Evolutionary conservation across 2,113 vertebrate genomes (phyloP).

Genomic region (Gnathonemus echidnorhynchus): DNA sequence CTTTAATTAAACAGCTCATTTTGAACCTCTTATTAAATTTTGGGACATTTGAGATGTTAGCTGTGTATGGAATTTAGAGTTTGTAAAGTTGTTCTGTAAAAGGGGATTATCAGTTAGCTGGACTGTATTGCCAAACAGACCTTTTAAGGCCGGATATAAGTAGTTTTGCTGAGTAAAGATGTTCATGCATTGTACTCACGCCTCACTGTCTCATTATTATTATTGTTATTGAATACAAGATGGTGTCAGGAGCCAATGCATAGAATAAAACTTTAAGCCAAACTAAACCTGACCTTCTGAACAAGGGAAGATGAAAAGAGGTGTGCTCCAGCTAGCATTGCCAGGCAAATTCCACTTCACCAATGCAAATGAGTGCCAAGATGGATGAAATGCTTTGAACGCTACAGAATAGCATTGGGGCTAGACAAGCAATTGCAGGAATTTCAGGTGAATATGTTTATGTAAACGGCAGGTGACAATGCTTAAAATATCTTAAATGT

Average conservation of each 20-base stretch:
- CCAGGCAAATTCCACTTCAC: not conserved
- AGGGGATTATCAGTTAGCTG: not conserved
- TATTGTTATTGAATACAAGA: not conserved
- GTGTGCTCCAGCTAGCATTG: not conserved
- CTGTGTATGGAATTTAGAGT: too few species aligned
- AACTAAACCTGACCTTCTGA: not conserved
- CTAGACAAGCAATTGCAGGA: not conserved
- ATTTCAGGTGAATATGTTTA: not conserved
- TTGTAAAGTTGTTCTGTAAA: not conserved
- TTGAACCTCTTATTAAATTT: too few species aligned
- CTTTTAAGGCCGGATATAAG: not conserved
- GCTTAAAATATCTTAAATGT: not conserved
- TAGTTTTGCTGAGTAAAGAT: not conserved
- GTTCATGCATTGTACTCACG: not conserved
- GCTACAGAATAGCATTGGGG: not conserved
- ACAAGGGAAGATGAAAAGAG: not conserved
- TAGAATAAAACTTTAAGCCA: not conserved
- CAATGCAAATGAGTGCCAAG: not conserved
- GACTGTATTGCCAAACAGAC: not conserved
- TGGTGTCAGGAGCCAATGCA: not conserved
- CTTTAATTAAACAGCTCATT: too few species aligned
- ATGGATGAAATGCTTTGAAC: not conserved
- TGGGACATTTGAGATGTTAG: too few species aligned
- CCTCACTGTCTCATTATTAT: not conserved
- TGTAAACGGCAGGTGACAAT: not conserved